These are phyloP conservation scores for Lepidurus arcticus DNA, from an alignment of 1,140 invertebrate species.

Conservation along the genomic window DNA sequence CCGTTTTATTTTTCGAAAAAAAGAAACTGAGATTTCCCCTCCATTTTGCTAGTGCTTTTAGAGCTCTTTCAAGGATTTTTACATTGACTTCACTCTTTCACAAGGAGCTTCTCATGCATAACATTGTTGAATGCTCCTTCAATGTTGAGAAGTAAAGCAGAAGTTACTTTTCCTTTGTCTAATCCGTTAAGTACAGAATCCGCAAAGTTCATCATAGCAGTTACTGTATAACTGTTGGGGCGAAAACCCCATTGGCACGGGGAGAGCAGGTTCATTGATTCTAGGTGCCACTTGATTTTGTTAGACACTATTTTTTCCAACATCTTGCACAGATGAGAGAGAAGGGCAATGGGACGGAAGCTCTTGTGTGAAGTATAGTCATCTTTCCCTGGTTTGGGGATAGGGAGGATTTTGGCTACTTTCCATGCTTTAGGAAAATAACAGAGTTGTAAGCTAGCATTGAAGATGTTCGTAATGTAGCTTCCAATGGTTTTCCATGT, in stretches of 20 bases:
- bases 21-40: background rate
- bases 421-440: slow-evolving; percentile 25
- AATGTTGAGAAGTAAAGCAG: background rate
- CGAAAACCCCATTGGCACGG: slow-evolving; percentile 17
- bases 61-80: background rate
- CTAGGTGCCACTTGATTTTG: background rate
- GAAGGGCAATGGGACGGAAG: slow-evolving; percentile 23
- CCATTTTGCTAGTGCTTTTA: background rate
- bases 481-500: background rate
- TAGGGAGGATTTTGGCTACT: background rate
- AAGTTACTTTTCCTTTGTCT: background rate
- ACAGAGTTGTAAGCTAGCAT: background rate
- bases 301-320: slow-evolving; percentile 11
- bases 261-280: background rate
- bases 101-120: background rate
- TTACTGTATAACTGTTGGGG: background rate
- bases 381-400: slow-evolving; percentile 16
- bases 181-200: slow-evolving; percentile 2
- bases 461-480: background rate
- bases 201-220: background rate
- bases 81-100: background rate
- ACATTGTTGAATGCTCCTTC: slow-evolving; percentile 23
- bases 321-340: background rate
- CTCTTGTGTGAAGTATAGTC: background rate
- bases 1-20: background rate